phyloP scores from a whole-genome alignment of 2,888 invertebrate genomes.

The Lottia gigantea region DNA sequence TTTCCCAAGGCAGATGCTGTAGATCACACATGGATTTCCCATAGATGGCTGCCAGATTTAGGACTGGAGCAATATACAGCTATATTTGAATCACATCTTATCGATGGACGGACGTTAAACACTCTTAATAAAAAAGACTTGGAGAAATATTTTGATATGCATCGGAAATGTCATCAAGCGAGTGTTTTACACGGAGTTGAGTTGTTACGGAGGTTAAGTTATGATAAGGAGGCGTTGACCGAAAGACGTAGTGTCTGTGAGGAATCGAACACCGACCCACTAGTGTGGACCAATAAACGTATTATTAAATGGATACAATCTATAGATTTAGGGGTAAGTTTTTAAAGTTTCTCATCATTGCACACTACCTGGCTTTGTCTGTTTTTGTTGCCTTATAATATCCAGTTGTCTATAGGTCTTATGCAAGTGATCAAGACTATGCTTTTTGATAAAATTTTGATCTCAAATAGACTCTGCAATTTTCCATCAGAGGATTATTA shows the following conservation, averaged over 20 bases:
- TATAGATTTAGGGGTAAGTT: slow-evolving; percentile 81
- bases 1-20: slow-evolving; percentile 89
- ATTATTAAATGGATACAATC: slow-evolving; percentile 93
- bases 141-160: slow-evolving; percentile 91
- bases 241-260: slow-evolving; percentile 90
- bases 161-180: slow-evolving; percentile 93
- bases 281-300: slow-evolving; percentile 95
- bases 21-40: slow-evolving; percentile 92
- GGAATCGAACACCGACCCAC: slow-evolving; percentile 87
- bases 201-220: slow-evolving; percentile 89
- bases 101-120: slow-evolving; percentile 93
- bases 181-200: slow-evolving; percentile 94
- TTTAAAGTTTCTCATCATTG: no score
- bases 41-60: slow-evolving; percentile 91
- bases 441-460: no score
- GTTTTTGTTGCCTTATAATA: no score
- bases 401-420: no score
- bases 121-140: slow-evolving; percentile 92
- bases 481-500: no score
- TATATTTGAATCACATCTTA: slow-evolving; percentile 87
- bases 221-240: slow-evolving; percentile 75
- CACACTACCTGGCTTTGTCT: no score
- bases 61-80: slow-evolving; percentile 91
- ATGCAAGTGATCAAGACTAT: no score
- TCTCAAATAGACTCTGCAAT: no score